Evolutionary conservation across 2,113 vertebrate species (phyloP).

Genomic region (Odontesthes bonariensis): DNA sequence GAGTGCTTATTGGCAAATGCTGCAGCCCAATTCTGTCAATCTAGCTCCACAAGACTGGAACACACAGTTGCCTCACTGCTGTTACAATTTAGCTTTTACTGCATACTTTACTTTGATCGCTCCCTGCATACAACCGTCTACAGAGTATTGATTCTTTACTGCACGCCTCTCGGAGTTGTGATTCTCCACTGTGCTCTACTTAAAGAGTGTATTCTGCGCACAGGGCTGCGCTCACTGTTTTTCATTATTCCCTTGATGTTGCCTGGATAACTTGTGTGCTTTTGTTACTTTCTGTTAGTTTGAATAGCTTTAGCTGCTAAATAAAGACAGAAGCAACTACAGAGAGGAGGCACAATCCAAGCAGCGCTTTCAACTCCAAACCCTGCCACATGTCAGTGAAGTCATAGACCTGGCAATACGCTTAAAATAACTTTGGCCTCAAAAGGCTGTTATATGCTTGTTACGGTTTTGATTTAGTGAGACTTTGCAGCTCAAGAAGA

Average conservation of each 20-base stretch:
- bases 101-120: constrained; percentile 66
- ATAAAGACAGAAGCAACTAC: constrained; percentile 27
- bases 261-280: constrained; percentile 33
- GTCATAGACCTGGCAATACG: constrained; percentile 43
- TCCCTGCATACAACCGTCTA: constrained; percentile 46
- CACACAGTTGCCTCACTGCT: constrained; percentile 40
- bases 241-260: constrained; percentile 36
- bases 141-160: constrained; percentile 59
- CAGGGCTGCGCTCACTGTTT: constrained; percentile 26
- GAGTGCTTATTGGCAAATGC: constrained; percentile 45
- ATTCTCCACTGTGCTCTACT: constrained; percentile 46
- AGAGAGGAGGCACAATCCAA: constrained; percentile 32
- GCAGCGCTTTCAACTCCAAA: constrained; percentile 38
- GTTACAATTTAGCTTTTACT: constrained; percentile 51
- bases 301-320: constrained; percentile 16
- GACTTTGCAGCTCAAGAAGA: constrained; percentile 19
- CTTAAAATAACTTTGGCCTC: constrained; percentile 46
- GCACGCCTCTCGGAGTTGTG: constrained; percentile 38
- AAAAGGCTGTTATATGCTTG: constrained; percentile 45
- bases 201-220: constrained; percentile 55
- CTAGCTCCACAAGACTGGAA: constrained; percentile 43
- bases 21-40: constrained; percentile 69
- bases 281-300: constrained; percentile 44
- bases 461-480: constrained; percentile 51
- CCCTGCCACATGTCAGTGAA: constrained; percentile 36